Evolutionary conservation across 1,140 invertebrate genomes (phyloP).

Genomic region (Pachyrhynchus sulphureomaculatus): DNA sequence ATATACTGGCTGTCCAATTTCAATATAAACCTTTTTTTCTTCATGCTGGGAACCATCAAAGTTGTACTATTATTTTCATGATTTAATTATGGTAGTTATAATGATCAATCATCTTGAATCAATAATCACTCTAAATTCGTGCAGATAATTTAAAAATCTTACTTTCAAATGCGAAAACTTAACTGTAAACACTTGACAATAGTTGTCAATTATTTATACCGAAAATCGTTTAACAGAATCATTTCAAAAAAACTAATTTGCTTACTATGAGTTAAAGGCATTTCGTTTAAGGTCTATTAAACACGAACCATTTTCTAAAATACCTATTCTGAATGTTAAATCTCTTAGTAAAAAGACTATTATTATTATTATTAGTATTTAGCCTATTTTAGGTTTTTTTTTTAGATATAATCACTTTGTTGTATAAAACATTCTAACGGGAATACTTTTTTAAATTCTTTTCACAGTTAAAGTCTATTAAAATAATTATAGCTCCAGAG

Average conservation of each 20-base stretch:
- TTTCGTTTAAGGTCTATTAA: neutral
- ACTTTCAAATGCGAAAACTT: neutral
- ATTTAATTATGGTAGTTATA: no score
- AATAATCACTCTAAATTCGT: no score
- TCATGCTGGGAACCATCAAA: no score
- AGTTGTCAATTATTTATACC: neutral
- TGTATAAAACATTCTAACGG: slow-evolving; percentile 7
- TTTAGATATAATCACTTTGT: slow-evolving; percentile 1
- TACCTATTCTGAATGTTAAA: no score
- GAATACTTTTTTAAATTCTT: neutral
- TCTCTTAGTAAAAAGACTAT: no score
- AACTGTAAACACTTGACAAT: neutral
- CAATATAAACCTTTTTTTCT: no score
- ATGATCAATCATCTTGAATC: no score
- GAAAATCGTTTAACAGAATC: neutral
- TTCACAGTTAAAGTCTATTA: slow-evolving; percentile 7
- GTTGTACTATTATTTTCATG: no score
- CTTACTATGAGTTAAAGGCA: neutral
- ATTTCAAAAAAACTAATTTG: neutral
- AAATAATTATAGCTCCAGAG: slow-evolving; percentile 6
- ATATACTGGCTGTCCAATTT: no score
- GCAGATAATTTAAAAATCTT: no score
- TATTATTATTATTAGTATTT: neutral
- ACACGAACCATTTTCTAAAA: neutral
- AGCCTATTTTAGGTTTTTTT: neutral